phyloP scores from a whole-genome alignment of 2,888 invertebrate genomes.

The Liodrosophila aerea region DNA sequence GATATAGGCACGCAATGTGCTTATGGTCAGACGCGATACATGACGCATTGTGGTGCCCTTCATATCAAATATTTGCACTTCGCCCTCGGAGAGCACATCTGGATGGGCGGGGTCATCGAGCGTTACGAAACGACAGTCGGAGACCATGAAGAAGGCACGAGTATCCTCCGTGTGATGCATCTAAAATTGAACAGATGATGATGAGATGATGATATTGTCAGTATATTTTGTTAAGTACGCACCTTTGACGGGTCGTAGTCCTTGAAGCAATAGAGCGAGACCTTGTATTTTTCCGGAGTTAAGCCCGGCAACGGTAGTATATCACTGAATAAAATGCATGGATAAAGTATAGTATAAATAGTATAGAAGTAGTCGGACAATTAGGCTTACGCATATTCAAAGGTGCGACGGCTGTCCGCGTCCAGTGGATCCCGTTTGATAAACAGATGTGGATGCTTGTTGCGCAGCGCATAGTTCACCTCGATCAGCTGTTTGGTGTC shows the following conservation, averaged over 20 bases:
- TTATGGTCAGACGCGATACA: slow-evolving; percentile 83
- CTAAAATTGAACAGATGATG: slow-evolving; percentile 54
- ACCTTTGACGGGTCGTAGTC: slow-evolving; percentile 85
- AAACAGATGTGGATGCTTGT: slow-evolving; percentile 84
- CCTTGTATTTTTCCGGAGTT: slow-evolving; percentile 86
- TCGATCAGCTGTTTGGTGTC: slow-evolving; percentile 75
- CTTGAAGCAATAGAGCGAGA: slow-evolving; percentile 86
- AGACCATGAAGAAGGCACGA: slow-evolving; percentile 88
- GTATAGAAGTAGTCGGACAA: neutral
- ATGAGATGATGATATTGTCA: neutral
- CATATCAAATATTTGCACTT: slow-evolving; percentile 88
- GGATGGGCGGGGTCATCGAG: slow-evolving; percentile 49
- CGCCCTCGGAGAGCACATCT: slow-evolving; percentile 82
- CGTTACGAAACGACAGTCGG: slow-evolving; percentile 84
- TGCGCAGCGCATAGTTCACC: slow-evolving; percentile 83
- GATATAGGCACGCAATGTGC: slow-evolving; percentile 73
- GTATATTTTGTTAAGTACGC: no score
- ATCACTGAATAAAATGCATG: no score
- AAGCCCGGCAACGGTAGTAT: slow-evolving; percentile 86
- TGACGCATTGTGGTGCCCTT: slow-evolving; percentile 86
- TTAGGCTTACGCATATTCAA: slow-evolving; percentile 71
- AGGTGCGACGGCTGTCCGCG: slow-evolving; percentile 64
- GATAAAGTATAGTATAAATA: neutral
- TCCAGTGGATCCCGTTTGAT: slow-evolving; percentile 83
- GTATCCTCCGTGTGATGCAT: slow-evolving; percentile 87